Conservation (phyloP, 2,888 invertebrate genomes). For the Sinotaia quadrata region DNA sequence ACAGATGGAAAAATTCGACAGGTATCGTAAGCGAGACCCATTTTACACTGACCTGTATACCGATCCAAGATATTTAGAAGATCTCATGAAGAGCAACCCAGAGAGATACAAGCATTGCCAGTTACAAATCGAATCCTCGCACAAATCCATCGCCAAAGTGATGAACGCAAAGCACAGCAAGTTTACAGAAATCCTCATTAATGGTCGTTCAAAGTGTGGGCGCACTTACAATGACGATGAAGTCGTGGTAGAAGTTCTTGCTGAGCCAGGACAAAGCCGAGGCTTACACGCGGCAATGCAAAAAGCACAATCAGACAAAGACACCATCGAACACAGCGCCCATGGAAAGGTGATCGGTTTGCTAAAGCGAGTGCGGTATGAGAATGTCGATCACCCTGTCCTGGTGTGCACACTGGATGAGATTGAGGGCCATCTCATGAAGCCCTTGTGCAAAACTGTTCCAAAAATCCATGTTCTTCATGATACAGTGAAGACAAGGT, state of each 20-base stretch:
- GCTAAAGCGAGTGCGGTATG: slow-evolving; percentile 30
- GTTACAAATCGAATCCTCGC: slow-evolving; percentile 32
- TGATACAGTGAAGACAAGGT: neutral
- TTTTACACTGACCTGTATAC: neutral
- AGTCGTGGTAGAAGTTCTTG: slow-evolving; percentile 35
- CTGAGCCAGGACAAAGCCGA: neutral
- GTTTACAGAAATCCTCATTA: slow-evolving; percentile 30
- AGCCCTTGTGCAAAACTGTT: slow-evolving; percentile 52
- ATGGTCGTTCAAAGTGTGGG: slow-evolving; percentile 39
- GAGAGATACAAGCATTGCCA: slow-evolving; percentile 29
- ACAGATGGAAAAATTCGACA: neutral
- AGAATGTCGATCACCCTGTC: slow-evolving; percentile 40
- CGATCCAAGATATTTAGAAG: neutral
- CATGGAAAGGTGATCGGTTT: slow-evolving; percentile 48
- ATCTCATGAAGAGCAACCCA: neutral
- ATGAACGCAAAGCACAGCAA: neutral
- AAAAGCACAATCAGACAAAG: neutral
- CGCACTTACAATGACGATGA: slow-evolving; percentile 34
- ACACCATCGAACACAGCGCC: slow-evolving; percentile 2
- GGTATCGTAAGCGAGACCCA: neutral
- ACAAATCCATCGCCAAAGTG: slow-evolving; percentile 29
- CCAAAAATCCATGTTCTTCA: slow-evolving; percentile 47
- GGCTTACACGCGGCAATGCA: neutral
- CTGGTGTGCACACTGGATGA: slow-evolving; percentile 47
- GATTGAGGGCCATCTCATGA: slow-evolving; percentile 41